Conservation (phyloP, 2,888 invertebrate species). For the Reticulitermes lucifugus region DNA sequence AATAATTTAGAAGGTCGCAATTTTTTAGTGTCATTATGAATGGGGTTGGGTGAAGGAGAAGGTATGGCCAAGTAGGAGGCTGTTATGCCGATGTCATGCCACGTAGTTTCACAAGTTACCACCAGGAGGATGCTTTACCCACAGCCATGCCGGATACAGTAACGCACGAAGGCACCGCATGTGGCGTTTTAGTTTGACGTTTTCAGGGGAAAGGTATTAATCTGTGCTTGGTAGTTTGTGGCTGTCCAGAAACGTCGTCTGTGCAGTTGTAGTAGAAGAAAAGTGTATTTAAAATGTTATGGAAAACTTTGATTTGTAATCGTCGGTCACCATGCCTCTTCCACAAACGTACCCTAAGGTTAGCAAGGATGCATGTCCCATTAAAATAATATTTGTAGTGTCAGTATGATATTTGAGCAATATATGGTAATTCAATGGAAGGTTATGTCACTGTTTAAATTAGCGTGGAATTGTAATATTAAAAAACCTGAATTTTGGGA, state of each 20-base stretch:
- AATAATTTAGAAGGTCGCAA: no score
- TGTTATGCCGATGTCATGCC: no score
- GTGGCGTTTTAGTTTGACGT: no score
- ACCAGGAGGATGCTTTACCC: no score
- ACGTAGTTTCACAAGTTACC: no score
- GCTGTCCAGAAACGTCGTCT: not conserved
- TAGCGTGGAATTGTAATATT: not conserved
- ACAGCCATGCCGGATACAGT: no score
- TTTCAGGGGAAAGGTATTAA: no score
- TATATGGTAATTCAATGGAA: not conserved
- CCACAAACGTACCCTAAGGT: not conserved
- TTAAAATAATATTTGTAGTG: not conserved
- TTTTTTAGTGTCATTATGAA: no score
- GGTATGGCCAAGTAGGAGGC: no score
- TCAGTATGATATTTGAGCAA: not conserved
- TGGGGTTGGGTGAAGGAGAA: no score
- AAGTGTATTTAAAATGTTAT: not conserved
- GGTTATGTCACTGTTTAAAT: not conserved
- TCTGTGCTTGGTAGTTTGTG: not conserved
- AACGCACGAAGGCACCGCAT: no score
- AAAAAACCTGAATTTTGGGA: not conserved
- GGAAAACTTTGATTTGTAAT: conserved; percentile 14
- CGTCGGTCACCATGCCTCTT: not conserved
- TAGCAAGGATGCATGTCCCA: not conserved
- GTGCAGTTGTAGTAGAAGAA: not conserved